Evolutionary conservation across 2,888 invertebrate species (phyloP), one percentile per base, ranked within the genome.

Genomic region (Plebejus anna): DNA sequence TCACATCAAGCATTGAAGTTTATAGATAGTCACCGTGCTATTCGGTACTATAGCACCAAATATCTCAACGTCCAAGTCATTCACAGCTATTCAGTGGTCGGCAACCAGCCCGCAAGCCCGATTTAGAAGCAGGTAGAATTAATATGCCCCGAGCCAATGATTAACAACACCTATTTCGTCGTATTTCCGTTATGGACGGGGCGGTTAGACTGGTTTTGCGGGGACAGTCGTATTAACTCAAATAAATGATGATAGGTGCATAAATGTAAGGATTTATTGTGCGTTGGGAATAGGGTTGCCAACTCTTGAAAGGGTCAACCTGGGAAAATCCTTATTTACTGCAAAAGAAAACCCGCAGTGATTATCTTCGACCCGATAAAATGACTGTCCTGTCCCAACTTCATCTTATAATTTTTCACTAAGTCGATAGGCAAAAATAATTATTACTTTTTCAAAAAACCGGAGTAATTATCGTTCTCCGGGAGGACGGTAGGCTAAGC

Each of bases 141-240:
- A 91, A 90, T 90, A 89, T 85, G 88, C 86, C 88, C 86, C 88
- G 89, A 87, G 87, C 86, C 88, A 89, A 90, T 90, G 90, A 90
- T 91, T 90, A 88, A 91, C 85, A 83, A 83, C 82, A 83, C 79
- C 84, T 87, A 85, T 85, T 84, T 85, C 83, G 85, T 84, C 84
- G 84, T 88, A 87, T 89, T 89, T 88, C 86, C 85, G 87, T 87
- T 87, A 88, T 87, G 84, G 84, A 86, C 84, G 84, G 86, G 83
- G 87, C 82, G 86, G 86, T 79, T 80, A 81, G 82, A 86, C 89
- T 85, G 86, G 84, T 81, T 82, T 87, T 83, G 83, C 81, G 82
- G 81, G 80, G 81, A 77, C 76, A 76, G 75, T 61, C 78, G 79
- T 79, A 79, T 78, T 71, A 77, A 77, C 75, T 77, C 47, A 32